phyloP scores from a whole-genome alignment of 1,140 invertebrate genomes.

The Zophobas atratus region DNA sequence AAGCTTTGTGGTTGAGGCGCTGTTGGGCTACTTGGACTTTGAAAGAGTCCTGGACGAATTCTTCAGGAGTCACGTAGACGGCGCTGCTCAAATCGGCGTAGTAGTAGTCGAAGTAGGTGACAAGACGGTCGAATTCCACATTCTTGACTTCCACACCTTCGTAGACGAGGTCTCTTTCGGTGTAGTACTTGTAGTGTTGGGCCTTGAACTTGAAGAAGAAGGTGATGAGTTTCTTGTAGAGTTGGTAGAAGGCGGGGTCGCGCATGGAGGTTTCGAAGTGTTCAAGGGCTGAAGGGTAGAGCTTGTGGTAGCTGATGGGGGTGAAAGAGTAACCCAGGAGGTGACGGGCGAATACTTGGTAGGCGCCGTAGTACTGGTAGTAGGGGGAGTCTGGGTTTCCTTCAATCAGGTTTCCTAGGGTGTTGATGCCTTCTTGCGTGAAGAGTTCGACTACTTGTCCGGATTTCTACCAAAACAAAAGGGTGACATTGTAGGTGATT shows the following conservation, averaged over 20 bases:
- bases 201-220: constrained; percentile 65
- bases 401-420: constrained; percentile 71
- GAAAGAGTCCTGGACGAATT: constrained; percentile 58
- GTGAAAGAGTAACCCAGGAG: constrained; percentile 66
- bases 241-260: constrained; percentile 78
- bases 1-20: constrained; percentile 66
- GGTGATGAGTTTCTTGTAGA: constrained; percentile 72
- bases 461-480: constrained; percentile 48
- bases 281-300: constrained; percentile 65
- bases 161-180: constrained; percentile 72
- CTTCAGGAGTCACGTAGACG: constrained; percentile 66
- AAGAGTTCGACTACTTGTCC: constrained; percentile 64
- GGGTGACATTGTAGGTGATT: background rate
- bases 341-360: constrained; percentile 68
- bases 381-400: constrained; percentile 70
- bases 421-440: constrained; percentile 65
- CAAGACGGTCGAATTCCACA: constrained; percentile 62
- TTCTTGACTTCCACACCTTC: constrained; percentile 76
- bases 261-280: constrained; percentile 74
- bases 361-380: constrained; percentile 71
- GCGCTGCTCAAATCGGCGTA: constrained; percentile 78
- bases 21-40: constrained; percentile 64
- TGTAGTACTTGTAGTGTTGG: constrained; percentile 71
- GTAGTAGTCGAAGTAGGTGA: constrained; percentile 79
- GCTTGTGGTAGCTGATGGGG: constrained; percentile 52